phyloP scores from a whole-genome alignment of 2,797 vertebrate species.

The Falco naumanni region DNA sequence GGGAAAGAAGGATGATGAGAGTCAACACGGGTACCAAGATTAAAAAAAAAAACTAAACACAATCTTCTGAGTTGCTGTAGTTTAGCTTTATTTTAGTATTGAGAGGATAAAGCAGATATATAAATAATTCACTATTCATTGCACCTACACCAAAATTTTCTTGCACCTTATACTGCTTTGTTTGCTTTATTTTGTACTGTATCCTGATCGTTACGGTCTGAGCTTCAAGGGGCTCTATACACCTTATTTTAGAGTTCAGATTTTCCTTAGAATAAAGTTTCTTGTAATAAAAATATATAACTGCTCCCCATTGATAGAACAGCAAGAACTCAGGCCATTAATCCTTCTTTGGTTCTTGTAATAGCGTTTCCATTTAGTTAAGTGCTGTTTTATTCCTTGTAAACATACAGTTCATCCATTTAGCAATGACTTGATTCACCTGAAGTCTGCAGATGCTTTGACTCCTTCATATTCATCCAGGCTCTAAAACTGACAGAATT shows the following conservation, averaged over 20 bases:
- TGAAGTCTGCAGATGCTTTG: not conserved
- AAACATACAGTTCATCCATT: not conserved
- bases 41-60: not conserved
- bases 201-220: not conserved
- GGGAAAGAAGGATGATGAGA: not conserved
- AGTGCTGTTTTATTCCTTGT: not conserved
- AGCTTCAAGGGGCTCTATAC: not conserved
- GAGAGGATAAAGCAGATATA: not conserved
- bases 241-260: not conserved
- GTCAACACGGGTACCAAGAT: not conserved
- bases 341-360: not conserved
- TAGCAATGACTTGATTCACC: not conserved
- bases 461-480: not conserved
- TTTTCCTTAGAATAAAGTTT: not conserved
- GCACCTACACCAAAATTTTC: not conserved
- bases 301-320: not conserved
- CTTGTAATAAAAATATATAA: not conserved
- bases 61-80: not conserved
- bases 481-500: not conserved
- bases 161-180: not conserved
- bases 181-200: not conserved
- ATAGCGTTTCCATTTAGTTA: not conserved
- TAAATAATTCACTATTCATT: not conserved
- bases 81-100: not conserved
- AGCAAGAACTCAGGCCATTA: not conserved